phyloP scores from a whole-genome alignment of 2,113 vertebrate genomes.

The Phylloscopus trochiloides region DNA sequence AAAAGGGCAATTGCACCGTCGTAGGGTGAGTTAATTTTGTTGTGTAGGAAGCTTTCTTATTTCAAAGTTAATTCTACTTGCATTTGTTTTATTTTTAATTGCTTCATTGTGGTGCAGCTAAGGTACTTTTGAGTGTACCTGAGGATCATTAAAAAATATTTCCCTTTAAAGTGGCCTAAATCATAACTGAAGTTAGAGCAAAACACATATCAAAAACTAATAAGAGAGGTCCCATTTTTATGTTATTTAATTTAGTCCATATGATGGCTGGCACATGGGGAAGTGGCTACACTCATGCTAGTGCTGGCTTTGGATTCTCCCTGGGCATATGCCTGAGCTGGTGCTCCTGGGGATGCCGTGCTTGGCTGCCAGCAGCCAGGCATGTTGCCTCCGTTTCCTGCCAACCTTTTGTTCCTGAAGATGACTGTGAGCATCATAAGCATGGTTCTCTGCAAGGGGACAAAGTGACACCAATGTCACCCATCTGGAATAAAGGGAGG shows the following conservation, averaged over 20 bases:
- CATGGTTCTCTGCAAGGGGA: not conserved
- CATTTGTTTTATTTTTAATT: not conserved
- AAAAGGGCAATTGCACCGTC: not conserved
- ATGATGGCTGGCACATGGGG: accelerated
- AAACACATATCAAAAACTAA: not conserved
- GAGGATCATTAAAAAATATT: not conserved
- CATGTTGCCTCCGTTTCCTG: not conserved
- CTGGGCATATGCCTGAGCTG: not conserved
- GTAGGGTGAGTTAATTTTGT: not conserved
- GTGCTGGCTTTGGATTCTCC: not conserved
- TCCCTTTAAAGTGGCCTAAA: not conserved
- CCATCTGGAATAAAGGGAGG: not conserved
- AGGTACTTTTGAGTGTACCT: not conserved
- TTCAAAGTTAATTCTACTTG: not conserved
- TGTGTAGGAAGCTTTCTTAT: not conserved
- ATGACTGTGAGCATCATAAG: not conserved
- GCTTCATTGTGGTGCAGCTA: not conserved
- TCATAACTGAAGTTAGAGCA: not conserved
- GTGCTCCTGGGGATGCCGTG: not conserved
- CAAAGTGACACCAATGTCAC: accelerated
- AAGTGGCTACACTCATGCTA: not conserved
- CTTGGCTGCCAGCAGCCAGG: accelerated
- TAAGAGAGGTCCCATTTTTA: not conserved
- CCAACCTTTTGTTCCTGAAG: not conserved
- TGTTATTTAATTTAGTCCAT: accelerated